These are phyloP conservation scores for Pelobates fuscus DNA, from an alignment of 2,113 vertebrate genomes.

Conservation along the genomic window DNA sequence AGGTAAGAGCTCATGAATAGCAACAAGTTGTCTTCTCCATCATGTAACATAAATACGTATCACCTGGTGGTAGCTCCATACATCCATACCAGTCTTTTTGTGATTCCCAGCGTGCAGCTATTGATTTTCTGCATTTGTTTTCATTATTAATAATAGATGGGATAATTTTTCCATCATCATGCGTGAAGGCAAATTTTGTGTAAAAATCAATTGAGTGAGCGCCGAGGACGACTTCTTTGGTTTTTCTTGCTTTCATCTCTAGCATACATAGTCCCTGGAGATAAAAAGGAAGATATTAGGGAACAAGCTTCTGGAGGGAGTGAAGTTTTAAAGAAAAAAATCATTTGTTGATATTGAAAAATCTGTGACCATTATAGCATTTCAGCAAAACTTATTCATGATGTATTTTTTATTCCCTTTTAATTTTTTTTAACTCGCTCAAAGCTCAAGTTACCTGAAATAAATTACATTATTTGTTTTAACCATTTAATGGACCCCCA, in stretches of 20 bases:
- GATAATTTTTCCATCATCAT: constrained; percentile 70
- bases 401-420: no score
- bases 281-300: constrained; percentile 57
- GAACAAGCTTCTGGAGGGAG: constrained; percentile 49
- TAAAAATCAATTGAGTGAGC: constrained; percentile 77
- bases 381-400: no score
- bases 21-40: neutral
- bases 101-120: constrained; percentile 66
- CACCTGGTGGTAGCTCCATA: neutral
- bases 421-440: no score
- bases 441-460: no score
- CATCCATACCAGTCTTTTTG: constrained; percentile 46
- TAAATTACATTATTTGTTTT: no score
- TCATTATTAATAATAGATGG: constrained; percentile 78
- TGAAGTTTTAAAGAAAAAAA: constrained; percentile 30
- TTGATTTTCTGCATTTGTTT: constrained; percentile 78
- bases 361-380: neutral
- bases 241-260: constrained; percentile 72
- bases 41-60: no score
- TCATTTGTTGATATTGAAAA: constrained; percentile 45
- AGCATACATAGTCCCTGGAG: constrained; percentile 52
- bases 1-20: neutral
- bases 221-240: constrained; percentile 64
- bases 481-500: no score
- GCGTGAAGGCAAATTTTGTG: constrained; percentile 77